A percentile compares a stretch with the other conserved stretches of the same genome.
Evolutionary conservation across 2,888 invertebrate genomes (phyloP).

Genomic region (Acanthosoma haemorrhoidale): DNA sequence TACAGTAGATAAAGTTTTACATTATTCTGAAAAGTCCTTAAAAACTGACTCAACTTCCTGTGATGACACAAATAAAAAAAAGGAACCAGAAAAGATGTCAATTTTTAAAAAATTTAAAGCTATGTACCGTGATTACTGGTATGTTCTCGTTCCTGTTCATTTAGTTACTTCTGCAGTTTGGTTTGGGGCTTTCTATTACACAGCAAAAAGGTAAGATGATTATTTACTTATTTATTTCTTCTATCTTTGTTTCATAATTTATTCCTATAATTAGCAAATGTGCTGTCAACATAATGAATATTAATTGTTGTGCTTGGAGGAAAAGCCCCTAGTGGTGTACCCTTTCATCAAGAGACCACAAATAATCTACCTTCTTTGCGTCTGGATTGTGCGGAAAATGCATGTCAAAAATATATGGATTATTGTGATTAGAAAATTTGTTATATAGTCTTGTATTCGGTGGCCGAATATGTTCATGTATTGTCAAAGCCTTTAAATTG

Average conservation of each 20-base stretch:
- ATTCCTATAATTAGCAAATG: background rate
- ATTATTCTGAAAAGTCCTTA: background rate
- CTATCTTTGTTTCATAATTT: too few species aligned
- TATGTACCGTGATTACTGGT: conserved; percentile 95
- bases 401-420: too few species aligned
- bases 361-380: too few species aligned
- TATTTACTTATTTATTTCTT: background rate
- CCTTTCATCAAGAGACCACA: too few species aligned
- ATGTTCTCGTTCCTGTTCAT: conserved; percentile 91
- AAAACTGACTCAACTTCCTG: too few species aligned
- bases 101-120: conserved; percentile 78
- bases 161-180: conserved; percentile 79
- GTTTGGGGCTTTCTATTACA: conserved; percentile 82
- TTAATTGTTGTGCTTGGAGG: background rate
- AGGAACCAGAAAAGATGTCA: conserved; percentile 46
- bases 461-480: too few species aligned
- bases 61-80: background rate
- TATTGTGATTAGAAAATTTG: too few species aligned
- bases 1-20: background rate
- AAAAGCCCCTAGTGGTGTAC: too few species aligned
- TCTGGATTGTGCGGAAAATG: too few species aligned
- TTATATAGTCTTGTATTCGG: too few species aligned
- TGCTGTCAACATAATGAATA: background rate
- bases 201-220: conserved; percentile 71
- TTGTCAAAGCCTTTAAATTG: too few species aligned